A percentile compares a stretch with the other conserved stretches of the same genome.
Conservation (phyloP, 1,140 invertebrate genomes). For the Paraescarpia echinospica region DNA sequence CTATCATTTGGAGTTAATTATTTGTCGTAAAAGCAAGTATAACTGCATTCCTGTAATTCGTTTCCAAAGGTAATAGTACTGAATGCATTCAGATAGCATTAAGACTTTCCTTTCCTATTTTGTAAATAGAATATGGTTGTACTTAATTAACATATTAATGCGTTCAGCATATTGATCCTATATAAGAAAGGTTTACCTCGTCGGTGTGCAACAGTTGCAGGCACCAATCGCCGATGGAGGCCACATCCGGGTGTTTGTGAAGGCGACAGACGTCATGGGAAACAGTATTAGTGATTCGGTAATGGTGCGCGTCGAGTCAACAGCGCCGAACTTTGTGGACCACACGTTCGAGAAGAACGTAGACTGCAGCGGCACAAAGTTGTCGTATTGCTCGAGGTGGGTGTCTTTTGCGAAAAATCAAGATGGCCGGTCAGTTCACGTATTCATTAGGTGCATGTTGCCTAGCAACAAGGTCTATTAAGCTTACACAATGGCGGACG, state of each 20-base stretch:
- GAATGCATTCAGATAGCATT: too few relatives aligned
- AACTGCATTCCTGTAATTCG: too few relatives aligned
- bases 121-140: too few relatives aligned
- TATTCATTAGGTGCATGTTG: too few relatives aligned
- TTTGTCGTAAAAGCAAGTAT: too few relatives aligned
- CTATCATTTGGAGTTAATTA: too few relatives aligned
- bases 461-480: too few relatives aligned
- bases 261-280: constrained; percentile 33
- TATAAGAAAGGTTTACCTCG: background rate
- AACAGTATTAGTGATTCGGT: constrained; percentile 27
- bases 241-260: constrained; percentile 31
- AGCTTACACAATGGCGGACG: too few relatives aligned
- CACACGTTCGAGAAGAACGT: background rate
- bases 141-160: too few relatives aligned
- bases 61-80: too few relatives aligned
- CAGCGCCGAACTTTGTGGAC: background rate
- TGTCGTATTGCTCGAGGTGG: background rate
- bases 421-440: too few relatives aligned
- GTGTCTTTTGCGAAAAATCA: background rate
- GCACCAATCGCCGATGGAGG: background rate
- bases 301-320: constrained; percentile 29
- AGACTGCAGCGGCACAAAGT: background rate
- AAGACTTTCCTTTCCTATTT: too few relatives aligned
- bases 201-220: background rate
- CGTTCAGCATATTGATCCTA: background rate